Base-by-base conservation (phyloP, 2,888 invertebrate species). In the Drosophila falleni region DNA sequence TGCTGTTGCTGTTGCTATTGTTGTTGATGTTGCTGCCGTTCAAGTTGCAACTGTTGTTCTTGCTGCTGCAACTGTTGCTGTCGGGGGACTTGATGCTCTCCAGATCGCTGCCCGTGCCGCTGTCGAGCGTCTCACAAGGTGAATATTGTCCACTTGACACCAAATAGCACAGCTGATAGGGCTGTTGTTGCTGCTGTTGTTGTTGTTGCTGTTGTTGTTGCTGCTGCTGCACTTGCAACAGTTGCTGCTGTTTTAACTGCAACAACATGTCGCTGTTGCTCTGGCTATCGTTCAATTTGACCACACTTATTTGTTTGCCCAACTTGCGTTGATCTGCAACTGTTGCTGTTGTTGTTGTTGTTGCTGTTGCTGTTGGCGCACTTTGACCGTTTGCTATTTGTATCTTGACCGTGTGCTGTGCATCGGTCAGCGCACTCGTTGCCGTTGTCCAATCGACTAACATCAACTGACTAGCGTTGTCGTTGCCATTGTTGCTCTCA, bases 81-180 rank as follows among this genome's bases (percentile, higher is more conserved):
- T 70, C 80, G 15, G 74, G 77, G 0, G 86, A 77, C 10, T 84
- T 81, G 29, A 78, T 80, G 55, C 88, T 91, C 68, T 97, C 97
- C 83, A 97, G 93, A 92, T 97, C 97, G 91, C 96, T 97, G 93
- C 97, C 96, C 37, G 97, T 97, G 49, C 97, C 97, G 66, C 97
- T 97, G 92, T 97, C 97, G 73, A 97, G 91, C 0, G 96, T 97
- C 89, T 97, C 97, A 74, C 92, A 96, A 1, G 97, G 96, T 33
- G 97, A 97, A 88, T 96, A 96, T 89, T 97, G 97, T 1, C 97
- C 97, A 90, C 96, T 96, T 54, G 96, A 95, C 94, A 96, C 96
- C 61, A 95, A 85, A 63, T 91, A 92, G 68, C 91, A 93, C 13
- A 91, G 80, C 79, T 91, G 91, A 56, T 89, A 90, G 49, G 80